A percentile compares a stretch with the other conserved stretches of the same genome.
phyloP scores from a whole-genome alignment of 2,888 invertebrate species.

The Cerastis leucographa region DNA sequence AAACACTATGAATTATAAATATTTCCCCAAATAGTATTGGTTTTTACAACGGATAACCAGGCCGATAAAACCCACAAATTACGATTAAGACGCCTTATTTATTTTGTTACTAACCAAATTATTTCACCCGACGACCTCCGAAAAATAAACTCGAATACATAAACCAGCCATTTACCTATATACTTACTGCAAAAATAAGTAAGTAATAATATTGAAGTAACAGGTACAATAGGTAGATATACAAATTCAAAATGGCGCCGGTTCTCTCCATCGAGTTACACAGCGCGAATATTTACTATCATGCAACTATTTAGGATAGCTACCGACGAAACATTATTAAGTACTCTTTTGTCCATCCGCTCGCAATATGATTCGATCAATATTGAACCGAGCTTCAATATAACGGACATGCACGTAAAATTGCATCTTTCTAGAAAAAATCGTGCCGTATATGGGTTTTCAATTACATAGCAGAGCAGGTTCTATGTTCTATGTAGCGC shows the following conservation, averaged over 20 bases:
- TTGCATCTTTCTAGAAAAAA: slow-evolving; percentile 40
- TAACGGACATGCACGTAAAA: slow-evolving; percentile 26
- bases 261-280: slow-evolving; percentile 5
- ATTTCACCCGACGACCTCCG: slow-evolving; percentile 7
- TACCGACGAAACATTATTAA: slow-evolving; percentile 41
- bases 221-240: slow-evolving; percentile 24
- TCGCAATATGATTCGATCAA: slow-evolving; percentile 57
- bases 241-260: slow-evolving; percentile 47
- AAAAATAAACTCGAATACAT: slow-evolving; percentile 22
- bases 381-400: slow-evolving; percentile 30
- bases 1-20: neutral
- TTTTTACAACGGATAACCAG: neutral
- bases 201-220: slow-evolving; percentile 47
- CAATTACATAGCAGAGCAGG: neutral
- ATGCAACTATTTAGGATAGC: slow-evolving; percentile 19
- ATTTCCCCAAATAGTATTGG: neutral
- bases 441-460: slow-evolving; percentile 15
- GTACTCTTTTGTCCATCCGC: slow-evolving; percentile 44
- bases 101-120: slow-evolving; percentile 13
- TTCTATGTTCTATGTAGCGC: neutral
- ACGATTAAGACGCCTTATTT: neutral
- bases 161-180: slow-evolving; percentile 27
- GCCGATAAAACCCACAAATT: neutral
- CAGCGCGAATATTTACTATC: slow-evolving; percentile 30
- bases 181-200: slow-evolving; percentile 36